Conservation (phyloP, 2,113 vertebrate genomes). For the Junco hyemalis region DNA sequence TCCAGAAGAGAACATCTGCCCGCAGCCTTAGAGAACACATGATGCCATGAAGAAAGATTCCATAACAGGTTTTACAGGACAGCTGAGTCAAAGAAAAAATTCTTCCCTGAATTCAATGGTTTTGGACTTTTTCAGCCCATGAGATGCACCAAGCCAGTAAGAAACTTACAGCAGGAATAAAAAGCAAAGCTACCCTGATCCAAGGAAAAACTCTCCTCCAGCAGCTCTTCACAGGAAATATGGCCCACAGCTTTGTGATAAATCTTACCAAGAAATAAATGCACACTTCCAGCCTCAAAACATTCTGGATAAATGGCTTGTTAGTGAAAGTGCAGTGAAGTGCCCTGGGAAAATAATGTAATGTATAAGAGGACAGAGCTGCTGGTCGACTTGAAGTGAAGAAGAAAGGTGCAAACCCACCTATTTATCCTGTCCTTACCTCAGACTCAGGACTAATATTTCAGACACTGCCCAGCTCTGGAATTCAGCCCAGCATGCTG, state of each 20-base stretch:
- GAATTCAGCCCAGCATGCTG: not conserved
- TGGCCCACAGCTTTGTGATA: not conserved
- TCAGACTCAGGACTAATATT: not conserved
- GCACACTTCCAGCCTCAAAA: constrained; percentile 14
- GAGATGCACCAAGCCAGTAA: not conserved
- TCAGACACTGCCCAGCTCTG: not conserved
- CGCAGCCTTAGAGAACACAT: not conserved
- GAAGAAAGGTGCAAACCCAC: not conserved
- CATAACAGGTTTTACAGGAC: not conserved
- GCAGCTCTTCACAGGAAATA: not conserved
- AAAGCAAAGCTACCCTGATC: not conserved
- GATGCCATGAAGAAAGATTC: not conserved
- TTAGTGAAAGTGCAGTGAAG: constrained; percentile 8
- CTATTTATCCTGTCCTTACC: not conserved
- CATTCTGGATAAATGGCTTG: not conserved
- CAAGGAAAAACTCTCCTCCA: not conserved
- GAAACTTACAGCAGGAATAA: not conserved
- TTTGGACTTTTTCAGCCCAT: not conserved
- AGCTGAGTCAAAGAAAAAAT: not conserved
- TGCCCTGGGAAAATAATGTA: not conserved
- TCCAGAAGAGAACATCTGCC: not conserved
- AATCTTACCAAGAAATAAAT: constrained; percentile 11
- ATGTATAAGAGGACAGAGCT: not conserved
- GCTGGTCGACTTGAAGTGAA: not conserved
- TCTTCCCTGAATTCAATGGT: not conserved